Percentiles rank a stretch among this genome's conserved stretches.
Evolutionary conservation across 1,140 invertebrate genomes (phyloP).

Genomic region (Bombus terrestris): DNA sequence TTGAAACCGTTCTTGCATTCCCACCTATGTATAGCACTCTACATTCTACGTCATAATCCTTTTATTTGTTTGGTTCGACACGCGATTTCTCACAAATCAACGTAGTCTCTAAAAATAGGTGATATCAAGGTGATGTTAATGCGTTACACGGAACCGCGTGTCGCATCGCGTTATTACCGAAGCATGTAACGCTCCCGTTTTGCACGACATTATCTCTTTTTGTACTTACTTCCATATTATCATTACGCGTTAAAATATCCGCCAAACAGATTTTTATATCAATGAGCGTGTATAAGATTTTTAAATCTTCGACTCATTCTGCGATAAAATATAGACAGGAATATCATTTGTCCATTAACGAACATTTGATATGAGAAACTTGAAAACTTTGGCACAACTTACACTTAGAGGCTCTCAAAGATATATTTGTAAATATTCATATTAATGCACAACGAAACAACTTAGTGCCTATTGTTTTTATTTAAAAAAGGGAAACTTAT

Average conservation of each 20-base stretch:
- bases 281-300: too few species aligned
- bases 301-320: too few species aligned
- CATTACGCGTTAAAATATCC: background rate
- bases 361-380: too few species aligned
- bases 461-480: too few species aligned
- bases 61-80: background rate
- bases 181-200: constrained; percentile 14
- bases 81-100: background rate
- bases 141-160: background rate
- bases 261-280: too few species aligned
- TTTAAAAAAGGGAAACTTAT: too few species aligned
- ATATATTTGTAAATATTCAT: too few species aligned
- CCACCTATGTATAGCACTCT: background rate
- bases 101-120: background rate
- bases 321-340: too few species aligned
- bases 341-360: too few species aligned
- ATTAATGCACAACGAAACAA: too few species aligned
- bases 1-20: background rate
- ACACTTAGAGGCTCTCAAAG: too few species aligned
- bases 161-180: constrained; percentile 18
- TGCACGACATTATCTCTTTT: background rate
- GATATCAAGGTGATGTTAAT: background rate
- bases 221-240: background rate
- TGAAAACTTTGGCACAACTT: too few species aligned
- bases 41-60: background rate